These are phyloP conservation scores for Telmatherina bonti DNA, from an alignment of 2,797 vertebrate genomes.

Conservation along the genomic window DNA sequence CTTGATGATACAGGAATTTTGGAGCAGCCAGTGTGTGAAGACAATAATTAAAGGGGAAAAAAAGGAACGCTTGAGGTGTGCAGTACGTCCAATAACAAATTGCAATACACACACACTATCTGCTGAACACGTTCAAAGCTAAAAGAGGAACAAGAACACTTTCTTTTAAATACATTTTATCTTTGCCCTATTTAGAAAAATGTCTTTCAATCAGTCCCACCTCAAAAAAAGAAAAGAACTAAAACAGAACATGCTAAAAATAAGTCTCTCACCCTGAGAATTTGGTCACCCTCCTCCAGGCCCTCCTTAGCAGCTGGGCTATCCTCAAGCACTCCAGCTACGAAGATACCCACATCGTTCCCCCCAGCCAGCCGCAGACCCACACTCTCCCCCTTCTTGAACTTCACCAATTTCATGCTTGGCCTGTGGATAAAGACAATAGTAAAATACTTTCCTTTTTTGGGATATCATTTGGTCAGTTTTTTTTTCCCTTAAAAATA, in stretches of 20 bases:
- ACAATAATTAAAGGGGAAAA: conserved; percentile 51
- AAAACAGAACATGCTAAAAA: conserved; percentile 13
- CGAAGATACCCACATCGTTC: conserved; percentile 99
- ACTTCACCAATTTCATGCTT: conserved; percentile 99
- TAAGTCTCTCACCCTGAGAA: conserved; percentile 92
- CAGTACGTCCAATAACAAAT: conserved; percentile 46
- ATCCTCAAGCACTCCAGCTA: conserved; percentile 97
- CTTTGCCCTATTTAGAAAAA: neutral
- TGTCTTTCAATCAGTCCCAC: neutral
- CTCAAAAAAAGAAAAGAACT: conserved; percentile 1
- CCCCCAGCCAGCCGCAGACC: conserved; percentile 96
- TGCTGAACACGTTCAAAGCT: conserved; percentile 40
- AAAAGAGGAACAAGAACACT: neutral
- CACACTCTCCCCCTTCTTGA: conserved; percentile 98
- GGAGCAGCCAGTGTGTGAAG: conserved; percentile 56
- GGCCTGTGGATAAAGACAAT: conserved; percentile 76
- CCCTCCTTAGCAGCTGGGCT: conserved; percentile 99
- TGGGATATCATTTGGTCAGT: conserved; percentile 1
- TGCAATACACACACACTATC: conserved; percentile 46
- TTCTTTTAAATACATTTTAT: neutral
- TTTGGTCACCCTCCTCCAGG: conserved; percentile 98
- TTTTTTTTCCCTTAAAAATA: conserved; percentile 20
- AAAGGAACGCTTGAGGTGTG: conserved; percentile 40
- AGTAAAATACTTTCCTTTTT: conserved; percentile 24
- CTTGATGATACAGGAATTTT: conserved; percentile 69